phyloP scores from a whole-genome alignment of 2,797 vertebrate genomes.

The Spea hammondii region DNA sequence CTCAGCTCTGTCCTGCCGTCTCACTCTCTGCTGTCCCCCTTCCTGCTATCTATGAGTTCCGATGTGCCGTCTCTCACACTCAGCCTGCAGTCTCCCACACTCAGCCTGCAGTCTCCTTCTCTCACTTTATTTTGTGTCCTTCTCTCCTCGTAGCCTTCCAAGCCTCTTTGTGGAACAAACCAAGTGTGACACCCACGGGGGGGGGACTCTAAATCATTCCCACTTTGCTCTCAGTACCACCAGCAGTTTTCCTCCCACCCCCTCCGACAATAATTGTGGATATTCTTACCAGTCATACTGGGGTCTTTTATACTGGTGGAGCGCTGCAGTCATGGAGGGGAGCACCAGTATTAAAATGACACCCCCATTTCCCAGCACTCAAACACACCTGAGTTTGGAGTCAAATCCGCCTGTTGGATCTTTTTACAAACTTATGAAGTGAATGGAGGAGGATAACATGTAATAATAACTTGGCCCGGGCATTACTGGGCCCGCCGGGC shows the following conservation, averaged over 20 bases:
- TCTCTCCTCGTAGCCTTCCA: slow-evolving; percentile 26
- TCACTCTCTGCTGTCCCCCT: background rate
- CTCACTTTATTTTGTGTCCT: slow-evolving; percentile 35
- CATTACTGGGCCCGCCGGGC: too few species aligned
- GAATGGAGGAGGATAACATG: slow-evolving; percentile 29
- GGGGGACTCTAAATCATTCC: background rate
- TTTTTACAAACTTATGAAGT: slow-evolving; percentile 48
- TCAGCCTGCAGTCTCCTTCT: background rate
- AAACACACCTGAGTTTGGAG: slow-evolving; percentile 2
- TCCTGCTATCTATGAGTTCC: too few species aligned
- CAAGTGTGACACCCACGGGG: slow-evolving; percentile 32
- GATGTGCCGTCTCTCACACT: background rate
- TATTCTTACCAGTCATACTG: too few species aligned
- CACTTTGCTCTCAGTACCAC: background rate
- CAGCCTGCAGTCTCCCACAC: background rate
- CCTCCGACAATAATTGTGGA: background rate
- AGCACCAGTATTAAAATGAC: background rate
- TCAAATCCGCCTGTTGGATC: slow-evolving; percentile 41
- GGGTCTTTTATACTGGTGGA: too few species aligned
- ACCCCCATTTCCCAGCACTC: background rate
- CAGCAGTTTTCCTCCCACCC: background rate
- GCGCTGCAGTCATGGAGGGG: background rate
- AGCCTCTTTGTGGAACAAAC: slow-evolving; percentile 41
- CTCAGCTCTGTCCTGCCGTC: background rate
- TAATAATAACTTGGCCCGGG: background rate